Conservation (phyloP, 2,797 vertebrate species). For the Mergus octosetaceus region DNA sequence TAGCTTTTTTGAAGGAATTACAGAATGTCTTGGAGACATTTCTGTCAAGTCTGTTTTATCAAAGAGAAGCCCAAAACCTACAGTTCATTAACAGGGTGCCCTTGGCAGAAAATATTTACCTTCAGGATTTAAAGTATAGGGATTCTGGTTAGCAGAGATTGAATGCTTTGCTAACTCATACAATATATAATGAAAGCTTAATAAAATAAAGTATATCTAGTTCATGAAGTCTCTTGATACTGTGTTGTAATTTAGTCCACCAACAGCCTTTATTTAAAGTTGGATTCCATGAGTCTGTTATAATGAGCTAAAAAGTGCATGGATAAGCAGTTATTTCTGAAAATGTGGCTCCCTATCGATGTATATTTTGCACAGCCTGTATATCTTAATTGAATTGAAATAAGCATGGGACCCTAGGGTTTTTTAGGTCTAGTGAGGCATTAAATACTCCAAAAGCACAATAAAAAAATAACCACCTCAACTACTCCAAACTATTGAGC, state of each 20-base stretch:
- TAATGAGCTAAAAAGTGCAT: slow-evolving; percentile 70
- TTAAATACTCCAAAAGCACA: slow-evolving; percentile 63
- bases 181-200: slow-evolving; percentile 22
- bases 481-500: slow-evolving; percentile 14
- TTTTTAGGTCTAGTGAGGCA: slow-evolving; percentile 70
- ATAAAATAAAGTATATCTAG: slow-evolving; percentile 53
- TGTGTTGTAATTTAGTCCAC: slow-evolving; percentile 68
- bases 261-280: slow-evolving; percentile 69
- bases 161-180: slow-evolving; percentile 55
- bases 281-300: slow-evolving; percentile 40
- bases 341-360: slow-evolving; percentile 65
- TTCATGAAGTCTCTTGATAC: slow-evolving; percentile 55
- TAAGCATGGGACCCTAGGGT: slow-evolving; percentile 51
- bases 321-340: slow-evolving; percentile 71
- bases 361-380: slow-evolving; percentile 62
- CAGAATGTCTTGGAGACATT: neutral
- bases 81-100: slow-evolving; percentile 1
- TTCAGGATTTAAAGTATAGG: neutral
- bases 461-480: neutral
- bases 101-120: slow-evolving; percentile 20
- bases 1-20: neutral
- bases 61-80: neutral
- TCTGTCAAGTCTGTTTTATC: neutral
- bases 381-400: slow-evolving; percentile 76
- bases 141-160: neutral